Evolutionary conservation across 2,888 invertebrate species (phyloP), one percentile per base, ranked within the genome.

Genomic region (Allophyes oxyacanthae): DNA sequence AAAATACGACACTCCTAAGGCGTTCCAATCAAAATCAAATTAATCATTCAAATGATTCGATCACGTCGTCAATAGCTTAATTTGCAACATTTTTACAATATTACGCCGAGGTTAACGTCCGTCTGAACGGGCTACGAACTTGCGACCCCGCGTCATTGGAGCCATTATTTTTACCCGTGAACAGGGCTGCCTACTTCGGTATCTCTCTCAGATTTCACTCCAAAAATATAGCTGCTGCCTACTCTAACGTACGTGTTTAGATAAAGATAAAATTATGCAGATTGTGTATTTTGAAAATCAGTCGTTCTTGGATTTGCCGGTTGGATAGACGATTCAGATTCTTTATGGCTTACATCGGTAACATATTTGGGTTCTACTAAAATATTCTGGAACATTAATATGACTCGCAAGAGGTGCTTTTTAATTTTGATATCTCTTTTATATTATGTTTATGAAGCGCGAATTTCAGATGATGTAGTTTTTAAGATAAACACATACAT

Each of bases 81-180:
- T 62, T 70, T 42, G 45, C 48, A 25, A 70, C 51, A 60, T 63
- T 75, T 75, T 77, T 76, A 72, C 74, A 76, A 74, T 79, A 78
- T 78, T 72, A 67, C 72, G 36, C 44, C 4, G 77, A 79, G 85
- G 87, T 84, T 72, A 77, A 80, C 67, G 85, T 58, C 83, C 83
- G 71, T 65, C 53, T 52, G 58, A 64, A 74, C 81, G 82, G 81
- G 78, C 82, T 82, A 71, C 74, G 82, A 87, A 86, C 87, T 77
- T 76, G 77, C 79, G 83, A 84, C 81, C 83, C 80, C 71, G 69
- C 74, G 78, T 79, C 82, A 78, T 78, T 82, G 77, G 50, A 68
- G 69, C 75, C 78, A 82, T 84, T 79, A 79, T 81, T 80, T 75
- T 76, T 62, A 64, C 54, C 43, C 65, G 75, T 52, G 62, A 65